Base-by-base conservation (phyloP, 2,888 invertebrate genomes). In the Cinara cedri region DNA sequence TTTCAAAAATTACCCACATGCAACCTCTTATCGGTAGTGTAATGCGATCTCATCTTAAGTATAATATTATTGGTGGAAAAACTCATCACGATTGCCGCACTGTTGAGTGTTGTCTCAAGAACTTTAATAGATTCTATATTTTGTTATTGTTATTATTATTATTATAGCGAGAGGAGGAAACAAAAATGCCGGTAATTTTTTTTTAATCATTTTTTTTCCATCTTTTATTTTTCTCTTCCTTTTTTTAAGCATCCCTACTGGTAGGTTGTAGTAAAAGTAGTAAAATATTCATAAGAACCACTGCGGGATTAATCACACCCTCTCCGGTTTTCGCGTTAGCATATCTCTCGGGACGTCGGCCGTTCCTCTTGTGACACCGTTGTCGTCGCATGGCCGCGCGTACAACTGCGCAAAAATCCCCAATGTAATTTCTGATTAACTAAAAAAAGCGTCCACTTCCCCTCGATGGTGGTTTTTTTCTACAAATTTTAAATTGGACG, bases 381-480 rank as follows among this genome's bases (percentile, higher is more conserved):
- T 24, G 16, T 14, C 49, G 21, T 21, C 21, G 71, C 21, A 19
- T 26, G 21, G 21, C 21, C n/a, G 26, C 21, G 72, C 34, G 62
- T 51, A 63, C 46, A 21, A 51, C 51, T 60, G 21, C 55, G 19
- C 19, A 21, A 68, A 78, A 78, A 78, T 78, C 76, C 68, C 76
- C 76, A 78, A 78, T 68, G 68, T 78, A 78, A 78, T 78, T 78
- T 78, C 76, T 78, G 76, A 78, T 78, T 78, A 78, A 78, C 66
- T 68, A 68, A 78, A 78, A 66, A 74, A 76, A 55, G 51, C 42
- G 16, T 42, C 42, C 60, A 44, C 65, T 65, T 75, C 65, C 57
- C 57, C 68, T 42, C 51, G 60, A 78, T 60, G 76, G 49, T 60
- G 60, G 68, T 14, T 57, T 49, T 66, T 46, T 55, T 71, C 54